Evolutionary conservation across 92 coral and sea anemone genomes (phyloP), one percentile per base, ranked within the genome.

Genomic region (Phymanthus crucifer): DNA sequence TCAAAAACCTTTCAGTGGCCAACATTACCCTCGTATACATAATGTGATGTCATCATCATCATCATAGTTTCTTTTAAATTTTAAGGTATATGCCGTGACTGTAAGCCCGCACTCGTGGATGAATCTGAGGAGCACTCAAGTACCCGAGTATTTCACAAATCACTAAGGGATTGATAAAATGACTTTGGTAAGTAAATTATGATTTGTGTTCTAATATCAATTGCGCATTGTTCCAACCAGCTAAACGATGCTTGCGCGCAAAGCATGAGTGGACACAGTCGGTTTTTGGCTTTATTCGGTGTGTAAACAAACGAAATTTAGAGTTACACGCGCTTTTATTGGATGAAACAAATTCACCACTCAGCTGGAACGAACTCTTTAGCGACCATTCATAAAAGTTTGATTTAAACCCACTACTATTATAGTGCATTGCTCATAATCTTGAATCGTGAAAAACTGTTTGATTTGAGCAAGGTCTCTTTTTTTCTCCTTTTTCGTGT

Each of bases 161-260:
- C 54, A 73, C 72, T 54, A 26, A 76, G 46, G 77, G 66, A 81
- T 81, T 40, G 85, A 47, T 10, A 81, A 81, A 6, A 72, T 81
- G 37, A 70, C 33, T 24, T 36, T 81, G 77, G 85, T 81, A 81
- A 81, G 85, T 43, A 43, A 40, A 16, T 33, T 18, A 26, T 45
- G 43, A 8, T 71, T 12, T 36, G 48, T 43, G 48, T 13, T 43
- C 48, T 43, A 43, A 43, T 43, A 43, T 43, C 48, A 43, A 43
- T 43, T 43, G 48, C 40, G 45, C 27, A 21, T 70, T 32, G 33
- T 21, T 70, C 17, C 74, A 33, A 33, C 40, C 36, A n/a, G n/a
- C n/a, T n/a, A n/a, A n/a, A n/a, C n/a, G n/a, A n/a, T n/a, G n/a
- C n/a, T n/a, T n/a, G n/a, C n/a, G n/a, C n/a, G n/a, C n/a, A n/a